Percentiles rank a stretch among this genome's conserved stretches.
phyloP scores from a whole-genome alignment of 1,140 invertebrate genomes.

The Pinna nobilis region DNA sequence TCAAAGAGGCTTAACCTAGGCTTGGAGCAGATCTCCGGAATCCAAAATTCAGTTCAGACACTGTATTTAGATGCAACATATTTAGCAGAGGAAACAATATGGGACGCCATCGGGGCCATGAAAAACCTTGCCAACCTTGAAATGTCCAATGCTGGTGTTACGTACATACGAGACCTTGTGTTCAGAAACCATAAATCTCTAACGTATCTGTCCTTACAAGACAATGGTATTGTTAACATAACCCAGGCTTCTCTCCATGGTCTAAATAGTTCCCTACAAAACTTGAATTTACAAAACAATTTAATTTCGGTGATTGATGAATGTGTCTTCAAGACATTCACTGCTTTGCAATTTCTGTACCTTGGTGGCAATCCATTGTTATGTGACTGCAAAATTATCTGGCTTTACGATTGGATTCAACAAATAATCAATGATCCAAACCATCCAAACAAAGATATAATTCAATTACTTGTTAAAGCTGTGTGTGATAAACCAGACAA shows the following conservation, averaged over 20 bases:
- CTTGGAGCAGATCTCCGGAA: constrained; percentile 34
- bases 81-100: constrained; percentile 38
- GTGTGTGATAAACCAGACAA: constrained; percentile 17
- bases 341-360: constrained; percentile 36
- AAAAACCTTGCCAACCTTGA: constrained; percentile 31
- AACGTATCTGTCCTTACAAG: constrained; percentile 40
- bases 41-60: constrained; percentile 35
- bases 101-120: constrained; percentile 45
- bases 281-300: constrained; percentile 51
- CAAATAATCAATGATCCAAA: neutral
- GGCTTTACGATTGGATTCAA: constrained; percentile 54
- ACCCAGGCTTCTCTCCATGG: constrained; percentile 44
- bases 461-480: neutral
- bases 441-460: neutral
- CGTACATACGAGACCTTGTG: constrained; percentile 42
- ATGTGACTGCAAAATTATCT: constrained; percentile 58
- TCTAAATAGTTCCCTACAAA: constrained; percentile 43
- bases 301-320: constrained; percentile 49
- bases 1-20: constrained; percentile 29
- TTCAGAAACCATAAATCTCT: constrained; percentile 48
- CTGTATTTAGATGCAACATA: constrained; percentile 42
- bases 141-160: constrained; percentile 46
- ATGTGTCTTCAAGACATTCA: constrained; percentile 57
- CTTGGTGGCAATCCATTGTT: constrained; percentile 48
- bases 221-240: constrained; percentile 48